phyloP scores from a whole-genome alignment of 1,140 invertebrate species.

The Diabrotica virgifera region DNA sequence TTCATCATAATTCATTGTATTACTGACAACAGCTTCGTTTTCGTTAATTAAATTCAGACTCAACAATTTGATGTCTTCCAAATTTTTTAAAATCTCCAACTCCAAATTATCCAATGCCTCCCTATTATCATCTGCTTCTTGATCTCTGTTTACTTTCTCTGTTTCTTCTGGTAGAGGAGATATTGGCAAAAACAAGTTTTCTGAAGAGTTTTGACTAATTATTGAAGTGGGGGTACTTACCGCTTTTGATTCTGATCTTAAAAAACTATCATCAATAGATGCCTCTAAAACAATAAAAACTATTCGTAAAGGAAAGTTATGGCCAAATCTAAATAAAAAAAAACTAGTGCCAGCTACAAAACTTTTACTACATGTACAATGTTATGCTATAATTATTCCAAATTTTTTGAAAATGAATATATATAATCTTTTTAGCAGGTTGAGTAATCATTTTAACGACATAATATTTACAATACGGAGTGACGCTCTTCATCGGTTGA shows the following conservation, averaged over 20 bases:
- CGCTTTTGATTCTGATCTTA: constrained; percentile 37
- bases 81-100: constrained; percentile 36
- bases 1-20: too few relatives aligned
- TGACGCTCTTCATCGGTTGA: too few relatives aligned
- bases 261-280: constrained; percentile 22
- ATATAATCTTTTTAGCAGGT: too few relatives aligned
- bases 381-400: too few relatives aligned
- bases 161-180: not conserved
- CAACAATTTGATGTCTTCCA: constrained; percentile 36
- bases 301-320: not conserved
- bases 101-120: constrained; percentile 27
- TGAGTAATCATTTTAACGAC: too few relatives aligned
- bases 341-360: too few relatives aligned
- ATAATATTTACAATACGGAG: too few relatives aligned
- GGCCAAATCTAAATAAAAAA: too few relatives aligned
- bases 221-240: constrained; percentile 35
- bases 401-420: too few relatives aligned
- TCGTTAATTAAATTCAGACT: constrained; percentile 20
- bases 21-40: too few relatives aligned
- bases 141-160: constrained; percentile 21
- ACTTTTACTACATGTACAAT: too few relatives aligned
- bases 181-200: not conserved
- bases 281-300: constrained; percentile 25
- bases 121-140: constrained; percentile 8
- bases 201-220: not conserved